These are phyloP conservation scores for Notospermus geniculatus DNA, from an alignment of 1,140 invertebrate genomes.

Conservation along the genomic window DNA sequence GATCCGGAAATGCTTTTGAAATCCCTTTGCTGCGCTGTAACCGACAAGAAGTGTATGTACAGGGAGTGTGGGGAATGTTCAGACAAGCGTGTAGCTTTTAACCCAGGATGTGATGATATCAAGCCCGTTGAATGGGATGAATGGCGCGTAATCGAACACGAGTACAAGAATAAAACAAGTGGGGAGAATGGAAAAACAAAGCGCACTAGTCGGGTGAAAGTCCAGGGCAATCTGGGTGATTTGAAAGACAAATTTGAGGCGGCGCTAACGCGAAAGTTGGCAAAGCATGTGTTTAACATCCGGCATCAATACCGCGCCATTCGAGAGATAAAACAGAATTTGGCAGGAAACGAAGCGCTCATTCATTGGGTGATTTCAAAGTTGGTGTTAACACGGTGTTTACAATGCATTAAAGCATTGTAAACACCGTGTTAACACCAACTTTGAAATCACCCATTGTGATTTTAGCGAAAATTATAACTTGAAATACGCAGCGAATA, in stretches of 20 bases:
- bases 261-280: neutral
- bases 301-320: conserved; percentile 10
- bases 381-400: too few species aligned
- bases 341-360: conserved; percentile 1
- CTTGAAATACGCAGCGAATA: conserved; percentile 19
- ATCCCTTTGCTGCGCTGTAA: too few species aligned
- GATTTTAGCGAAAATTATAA: conserved; percentile 28
- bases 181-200: neutral
- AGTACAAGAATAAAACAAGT: neutral
- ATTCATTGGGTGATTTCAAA: too few species aligned
- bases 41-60: too few species aligned
- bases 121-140: too few species aligned
- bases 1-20: too few species aligned
- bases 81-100: too few species aligned
- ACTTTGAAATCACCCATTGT: too few species aligned
- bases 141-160: conserved; percentile 6
- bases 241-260: conserved; percentile 5
- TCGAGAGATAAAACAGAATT: neutral
- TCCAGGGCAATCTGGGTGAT: neutral
- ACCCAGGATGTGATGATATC: too few species aligned
- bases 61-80: too few species aligned
- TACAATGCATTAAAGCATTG: too few species aligned
- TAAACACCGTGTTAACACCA: too few species aligned
- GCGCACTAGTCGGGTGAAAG: neutral
- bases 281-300: conserved; percentile 18